Evolutionary conservation across 2,113 vertebrate genomes (phyloP), one percentile per base, ranked within the genome.

Genomic region (Pseudorasbora parva): DNA sequence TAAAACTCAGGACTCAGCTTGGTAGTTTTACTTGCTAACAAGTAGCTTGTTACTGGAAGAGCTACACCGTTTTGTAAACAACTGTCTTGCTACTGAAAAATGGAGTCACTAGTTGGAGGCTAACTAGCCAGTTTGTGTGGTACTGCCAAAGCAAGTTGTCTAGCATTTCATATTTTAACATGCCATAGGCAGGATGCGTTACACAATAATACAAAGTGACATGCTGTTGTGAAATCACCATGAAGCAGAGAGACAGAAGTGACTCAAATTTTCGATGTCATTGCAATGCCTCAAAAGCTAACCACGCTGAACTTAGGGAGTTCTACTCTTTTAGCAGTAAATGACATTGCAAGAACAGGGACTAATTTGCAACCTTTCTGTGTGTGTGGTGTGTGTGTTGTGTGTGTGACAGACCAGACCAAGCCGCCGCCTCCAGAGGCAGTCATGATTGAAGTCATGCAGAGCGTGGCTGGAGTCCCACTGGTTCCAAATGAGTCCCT

Each of bases 181-280:
- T 71, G 83, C n/a, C 14, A 68, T 10, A 71, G 75, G 49, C 62
- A 57, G 51, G 27, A 51, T 30, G 74, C 33, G 19, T 59, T 45
- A 25, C 51, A 78, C 27, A 23, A 33, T 84, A 49, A 84, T 79
- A 69, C 76, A 79, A 84, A 45, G 64, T 84, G 76, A 84, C 71
- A 72, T 78, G 37, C 74, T 43, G 30, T 49, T 59, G 49, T 69
- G 82, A 77, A 78, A 69, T 62, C 66, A 84, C 23, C 54, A 60
- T 60, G 49, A 73, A 66, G 83, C 76, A 72, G 83, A 47, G 15
- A 79, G 77, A 15, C 56, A 80, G 66, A 59, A 80, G 10, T 73
- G 21, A 64, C 56, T 73, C 41, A 72, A 79, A 80, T 60, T 19
- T 74, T 51, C 45, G 25, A 25, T 73, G 77, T 62, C 54, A 49